A percentile compares a stretch with the other conserved stretches of the same genome.
phyloP scores from a whole-genome alignment of 2,888 invertebrate genomes.

The Xylota sylvarum region DNA sequence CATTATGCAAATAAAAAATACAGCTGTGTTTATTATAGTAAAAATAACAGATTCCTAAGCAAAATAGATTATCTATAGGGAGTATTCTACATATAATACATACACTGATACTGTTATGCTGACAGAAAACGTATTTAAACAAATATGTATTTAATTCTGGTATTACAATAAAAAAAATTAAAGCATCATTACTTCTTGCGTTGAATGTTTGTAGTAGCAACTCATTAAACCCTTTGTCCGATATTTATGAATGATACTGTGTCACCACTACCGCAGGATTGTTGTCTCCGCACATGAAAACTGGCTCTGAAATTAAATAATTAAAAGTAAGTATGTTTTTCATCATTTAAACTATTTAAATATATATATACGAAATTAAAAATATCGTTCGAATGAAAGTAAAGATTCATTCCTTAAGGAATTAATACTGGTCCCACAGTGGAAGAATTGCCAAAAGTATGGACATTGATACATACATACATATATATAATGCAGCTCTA shows the following conservation, averaged over 20 bases:
- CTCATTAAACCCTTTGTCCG: conserved; percentile 40
- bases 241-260: conserved; percentile 14
- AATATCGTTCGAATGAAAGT: too few relatives aligned
- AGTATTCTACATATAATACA: too few relatives aligned
- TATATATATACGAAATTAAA: too few relatives aligned
- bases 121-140: conserved; percentile 15
- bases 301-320: conserved; percentile 80
- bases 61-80: conserved; percentile 25
- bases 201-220: conserved; percentile 61
- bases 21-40: not conserved
- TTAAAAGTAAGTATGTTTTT: not conserved
- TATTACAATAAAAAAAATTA: conserved; percentile 17
- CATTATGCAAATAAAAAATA: conserved; percentile 6
- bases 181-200: conserved; percentile 47
- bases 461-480: too few relatives aligned
- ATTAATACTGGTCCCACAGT: too few relatives aligned
- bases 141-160: conserved; percentile 1
- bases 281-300: conserved; percentile 84
- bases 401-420: too few relatives aligned
- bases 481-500: too few relatives aligned
- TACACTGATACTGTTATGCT: conserved; percentile 10
- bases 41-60: conserved; percentile 1
- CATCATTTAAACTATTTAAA: too few relatives aligned
- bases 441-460: too few relatives aligned
- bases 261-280: conserved; percentile 83